Percentiles rank a stretch among this genome's conserved stretches.
These are phyloP conservation scores for Dysmachus trigonus DNA, from an alignment of 2,888 invertebrate species.

Conservation along the genomic window DNA sequence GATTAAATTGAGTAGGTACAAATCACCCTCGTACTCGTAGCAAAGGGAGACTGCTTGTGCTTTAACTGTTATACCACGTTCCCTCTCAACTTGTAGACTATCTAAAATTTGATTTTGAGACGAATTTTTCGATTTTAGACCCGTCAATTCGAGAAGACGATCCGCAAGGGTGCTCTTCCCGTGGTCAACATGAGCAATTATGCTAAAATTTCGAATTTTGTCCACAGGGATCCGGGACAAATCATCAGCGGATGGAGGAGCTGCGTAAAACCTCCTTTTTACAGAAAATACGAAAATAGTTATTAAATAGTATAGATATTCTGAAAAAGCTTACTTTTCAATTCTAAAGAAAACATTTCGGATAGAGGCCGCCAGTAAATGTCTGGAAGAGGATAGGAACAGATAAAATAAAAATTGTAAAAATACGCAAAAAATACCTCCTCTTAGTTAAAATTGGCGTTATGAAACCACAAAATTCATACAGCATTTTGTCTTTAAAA, in stretches of 20 bases:
- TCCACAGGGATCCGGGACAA: constrained; percentile 54
- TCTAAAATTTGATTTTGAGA: constrained; percentile 79
- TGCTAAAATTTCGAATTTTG: constrained; percentile 89
- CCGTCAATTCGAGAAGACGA: constrained; percentile 90
- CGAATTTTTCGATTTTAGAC: constrained; percentile 74
- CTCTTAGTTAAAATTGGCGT: neutral
- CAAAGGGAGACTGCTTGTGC: constrained; percentile 94
- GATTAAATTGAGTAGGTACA: constrained; percentile 91
- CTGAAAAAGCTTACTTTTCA: neutral
- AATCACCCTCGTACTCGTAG: constrained; percentile 72
- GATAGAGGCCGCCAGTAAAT: neutral
- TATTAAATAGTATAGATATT: neutral
- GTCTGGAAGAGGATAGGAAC: neutral
- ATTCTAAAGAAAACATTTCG: neutral
- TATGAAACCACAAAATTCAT: neutral
- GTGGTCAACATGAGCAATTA: constrained; percentile 99
- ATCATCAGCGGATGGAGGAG: neutral
- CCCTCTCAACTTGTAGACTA: constrained; percentile 86
- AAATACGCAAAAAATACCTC: neutral
- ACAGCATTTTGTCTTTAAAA: neutral
- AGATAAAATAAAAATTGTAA: neutral
- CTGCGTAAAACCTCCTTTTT: neutral
- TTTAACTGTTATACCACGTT: constrained; percentile 98
- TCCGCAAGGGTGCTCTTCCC: constrained; percentile 98
- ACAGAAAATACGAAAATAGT: neutral